Evolutionary conservation across 2,113 vertebrate genomes (phyloP).

Genomic region (Macroglossus sobrinus): DNA sequence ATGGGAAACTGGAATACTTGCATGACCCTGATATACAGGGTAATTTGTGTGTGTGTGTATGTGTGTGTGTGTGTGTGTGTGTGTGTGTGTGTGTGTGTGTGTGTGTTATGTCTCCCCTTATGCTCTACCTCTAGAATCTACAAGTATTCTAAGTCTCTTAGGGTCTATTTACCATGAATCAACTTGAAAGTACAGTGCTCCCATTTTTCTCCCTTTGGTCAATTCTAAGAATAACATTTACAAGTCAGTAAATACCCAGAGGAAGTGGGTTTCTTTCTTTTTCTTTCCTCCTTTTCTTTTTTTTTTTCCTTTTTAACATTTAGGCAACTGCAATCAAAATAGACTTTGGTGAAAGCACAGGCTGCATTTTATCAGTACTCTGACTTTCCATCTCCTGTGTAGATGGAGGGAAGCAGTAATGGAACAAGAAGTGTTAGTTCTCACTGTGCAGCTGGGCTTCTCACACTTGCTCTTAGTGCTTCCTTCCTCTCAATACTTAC

Average conservation of each 20-base stretch:
- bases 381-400: background rate
- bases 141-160: background rate
- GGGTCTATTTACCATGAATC: background rate
- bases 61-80: background rate
- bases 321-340: background rate
- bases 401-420: background rate
- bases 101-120: background rate
- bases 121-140: background rate
- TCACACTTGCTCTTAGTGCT: background rate
- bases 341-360: background rate
- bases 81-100: background rate
- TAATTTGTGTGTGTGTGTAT: background rate
- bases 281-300: background rate
- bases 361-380: background rate
- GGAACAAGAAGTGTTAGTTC: background rate
- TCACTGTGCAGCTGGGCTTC: background rate
- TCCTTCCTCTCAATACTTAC: background rate
- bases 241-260: constrained; percentile 25
- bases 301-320: background rate
- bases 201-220: background rate
- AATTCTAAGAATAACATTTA: constrained; percentile 26
- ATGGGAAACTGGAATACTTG: background rate
- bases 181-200: background rate
- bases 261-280: background rate
- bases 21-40: background rate